Base-by-base conservation (phyloP, 2,797 vertebrate species). In the Trachurus trachurus region DNA sequence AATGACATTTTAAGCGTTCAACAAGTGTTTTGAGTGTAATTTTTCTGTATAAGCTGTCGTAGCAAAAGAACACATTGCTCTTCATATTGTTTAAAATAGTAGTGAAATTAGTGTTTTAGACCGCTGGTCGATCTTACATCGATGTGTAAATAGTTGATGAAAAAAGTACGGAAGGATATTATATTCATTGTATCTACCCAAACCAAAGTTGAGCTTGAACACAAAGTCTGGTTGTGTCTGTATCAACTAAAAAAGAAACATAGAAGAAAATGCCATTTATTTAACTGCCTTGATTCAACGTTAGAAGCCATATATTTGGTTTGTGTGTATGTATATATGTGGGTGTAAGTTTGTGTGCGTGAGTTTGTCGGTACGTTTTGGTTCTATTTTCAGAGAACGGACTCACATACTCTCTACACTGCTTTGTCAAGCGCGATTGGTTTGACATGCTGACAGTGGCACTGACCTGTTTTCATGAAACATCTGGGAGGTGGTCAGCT, bases 141-240 rank as follows among this genome's bases (percentile, higher is more conserved):
- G 90, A 93, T 93, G 83, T 96, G 95, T 95, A 95, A 90, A 95
- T 95, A 95, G 74, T 85, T 86, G 83, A 87, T 54, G 86, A 92
- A 90, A 92, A 92, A 89, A 89, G 87, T 78, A 86, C 26, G 60
- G 87, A 93, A 78, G 88, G 85, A 92, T 92, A 93, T 93, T 94
- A 92, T 95, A 90, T 91, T 94, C 92, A 93, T 95, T 92, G 93
- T 95, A 95, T 95, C 91, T 95, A 95, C 94, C 91, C 88, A 96
- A 95, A 96, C 96, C 96, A 96, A 96, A 96, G 95, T 95, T 95
- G 95, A 95, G 95, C 94, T 95, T 76, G 88, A 96, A 95, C 94
- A 94, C 95, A 93, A 95, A 94, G 94, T 96, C 88, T 93, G 93
- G 90, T 95, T 94, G 93, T 95, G 94, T 95, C 94, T 94, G 90